These are phyloP conservation scores for Mormyrus lacerda DNA, from an alignment of 2,113 vertebrate genomes.

Conservation along the genomic window DNA sequence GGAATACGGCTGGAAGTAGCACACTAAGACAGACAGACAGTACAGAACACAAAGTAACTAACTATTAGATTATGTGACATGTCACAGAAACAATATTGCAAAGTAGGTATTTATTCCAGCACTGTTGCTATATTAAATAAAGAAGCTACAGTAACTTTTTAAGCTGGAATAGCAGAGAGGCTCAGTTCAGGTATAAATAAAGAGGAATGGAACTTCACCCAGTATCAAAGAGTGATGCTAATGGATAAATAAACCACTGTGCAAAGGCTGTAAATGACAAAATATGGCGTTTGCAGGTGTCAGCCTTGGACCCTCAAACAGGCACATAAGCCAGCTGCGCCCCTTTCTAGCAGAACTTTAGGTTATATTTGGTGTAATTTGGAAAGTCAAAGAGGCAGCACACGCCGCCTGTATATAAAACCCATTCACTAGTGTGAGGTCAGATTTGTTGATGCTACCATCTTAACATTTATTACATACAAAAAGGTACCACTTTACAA, in stretches of 20 bases:
- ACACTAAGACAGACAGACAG: background rate
- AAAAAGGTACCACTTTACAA: no score
- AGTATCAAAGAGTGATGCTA: background rate
- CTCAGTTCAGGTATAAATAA: background rate
- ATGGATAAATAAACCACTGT: background rate
- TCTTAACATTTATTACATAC: no score
- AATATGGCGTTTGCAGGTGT: background rate
- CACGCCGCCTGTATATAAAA: background rate
- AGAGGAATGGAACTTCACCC: background rate
- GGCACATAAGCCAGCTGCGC: background rate
- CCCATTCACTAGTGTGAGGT: background rate
- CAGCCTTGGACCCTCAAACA: background rate
- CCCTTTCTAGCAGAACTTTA: background rate
- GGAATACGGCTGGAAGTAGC: background rate
- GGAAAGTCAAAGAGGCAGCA: background rate
- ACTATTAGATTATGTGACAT: background rate
- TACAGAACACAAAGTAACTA: background rate
- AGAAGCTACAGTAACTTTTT: background rate
- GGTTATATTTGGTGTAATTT: background rate
- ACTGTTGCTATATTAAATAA: background rate
- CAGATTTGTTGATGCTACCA: background rate
- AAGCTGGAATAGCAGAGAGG: background rate
- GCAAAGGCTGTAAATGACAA: background rate
- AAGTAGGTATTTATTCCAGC: background rate
- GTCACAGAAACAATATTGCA: background rate